Conservation (phyloP, 2,113 vertebrate genomes). For the Oryctolagus cuniculus region mOryCun1.1 NC_091438.1:51217001-51217500, state of each 20-base stretch:
- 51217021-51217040: background rate
- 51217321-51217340: background rate
- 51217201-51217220: constrained; percentile 67
- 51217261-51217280: background rate
- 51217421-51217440: background rate
- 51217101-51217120: constrained; percentile 61
- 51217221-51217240: constrained; percentile 61
- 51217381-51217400: background rate
- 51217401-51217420: background rate
- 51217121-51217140: constrained; percentile 69
- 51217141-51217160: constrained; percentile 64
- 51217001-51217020: background rate
- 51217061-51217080: constrained; percentile 15
- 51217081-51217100: constrained; percentile 2
- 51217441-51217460: background rate
- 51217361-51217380: background rate
- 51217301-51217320: background rate
- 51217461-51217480: background rate
- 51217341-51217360: constrained; percentile 36
- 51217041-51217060: background rate
- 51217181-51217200: constrained; percentile 58
- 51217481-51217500: background rate
- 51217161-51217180: background rate
- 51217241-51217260: background rate
- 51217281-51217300: background rate